Percentiles rank a stretch among this genome's conserved stretches.
Evolutionary conservation across 1,140 invertebrate genomes (phyloP).

Genomic region (Papilio helenus): DNA sequence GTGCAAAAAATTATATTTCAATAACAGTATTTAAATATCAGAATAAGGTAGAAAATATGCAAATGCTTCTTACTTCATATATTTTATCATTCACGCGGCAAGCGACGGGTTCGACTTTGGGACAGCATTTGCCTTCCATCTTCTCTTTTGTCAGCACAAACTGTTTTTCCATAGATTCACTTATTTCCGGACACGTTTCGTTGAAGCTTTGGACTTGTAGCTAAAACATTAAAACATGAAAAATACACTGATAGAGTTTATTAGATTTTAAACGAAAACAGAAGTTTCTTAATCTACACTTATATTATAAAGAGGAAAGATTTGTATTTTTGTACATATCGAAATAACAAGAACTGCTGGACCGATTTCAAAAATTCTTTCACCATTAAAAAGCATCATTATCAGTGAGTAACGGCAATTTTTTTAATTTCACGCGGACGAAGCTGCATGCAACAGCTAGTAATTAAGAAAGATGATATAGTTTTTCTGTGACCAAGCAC

Average conservation of each 20-base stretch:
- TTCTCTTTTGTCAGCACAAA: slow-evolving; percentile 80
- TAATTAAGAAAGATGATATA: too few relatives aligned
- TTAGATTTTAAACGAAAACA: background rate
- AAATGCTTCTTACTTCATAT: slow-evolving; percentile 75
- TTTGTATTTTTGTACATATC: too few relatives aligned
- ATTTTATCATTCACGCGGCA: slow-evolving; percentile 82
- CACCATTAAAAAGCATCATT: too few relatives aligned
- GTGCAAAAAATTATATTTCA: background rate
- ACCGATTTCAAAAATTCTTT: too few relatives aligned
- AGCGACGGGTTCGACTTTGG: slow-evolving; percentile 78
- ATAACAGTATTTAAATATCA: too few relatives aligned
- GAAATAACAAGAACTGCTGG: too few relatives aligned
- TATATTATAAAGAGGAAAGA: too few relatives aligned
- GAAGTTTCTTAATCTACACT: background rate
- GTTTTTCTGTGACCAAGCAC: too few relatives aligned
- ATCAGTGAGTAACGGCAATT: too few relatives aligned
- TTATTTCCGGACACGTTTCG: slow-evolving; percentile 73
- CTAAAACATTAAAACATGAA: slow-evolving; percentile 43
- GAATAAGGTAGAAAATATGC: too few relatives aligned
- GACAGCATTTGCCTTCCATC: slow-evolving; percentile 83
- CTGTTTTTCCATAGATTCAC: slow-evolving; percentile 67
- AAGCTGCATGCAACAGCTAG: too few relatives aligned
- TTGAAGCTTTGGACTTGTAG: slow-evolving; percentile 75
- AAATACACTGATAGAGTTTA: background rate
- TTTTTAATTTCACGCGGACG: too few relatives aligned